A percentile compares a stretch with the other conserved stretches of the same genome.
phyloP scores from a whole-genome alignment of 64 coral and sea anemone genomes.

The Orbicella faveolata region DNA sequence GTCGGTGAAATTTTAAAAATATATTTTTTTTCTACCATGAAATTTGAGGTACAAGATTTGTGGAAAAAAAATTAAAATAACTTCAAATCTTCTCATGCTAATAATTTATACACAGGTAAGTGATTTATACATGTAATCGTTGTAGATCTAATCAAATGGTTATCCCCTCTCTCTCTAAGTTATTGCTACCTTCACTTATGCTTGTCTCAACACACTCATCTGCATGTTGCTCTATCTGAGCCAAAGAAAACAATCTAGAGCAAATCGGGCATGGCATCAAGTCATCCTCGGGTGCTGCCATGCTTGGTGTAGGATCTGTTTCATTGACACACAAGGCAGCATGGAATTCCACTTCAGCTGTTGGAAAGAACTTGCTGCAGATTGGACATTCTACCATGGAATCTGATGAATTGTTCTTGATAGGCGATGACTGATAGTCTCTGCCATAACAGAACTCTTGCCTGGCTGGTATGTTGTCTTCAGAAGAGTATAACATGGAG shows the following conservation, averaged over 20 bases:
- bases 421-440: neutral
- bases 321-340: conserved; percentile 64
- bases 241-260: conserved; percentile 39
- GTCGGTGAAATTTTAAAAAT: no score
- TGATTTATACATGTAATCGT: no score
- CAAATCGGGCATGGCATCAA: conserved; percentile 76
- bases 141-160: conserved; percentile 7
- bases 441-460: neutral
- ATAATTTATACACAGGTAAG: no score
- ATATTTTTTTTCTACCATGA: no score
- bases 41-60: no score
- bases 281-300: neutral
- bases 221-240: conserved; percentile 64
- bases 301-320: neutral
- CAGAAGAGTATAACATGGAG: conserved; percentile 12
- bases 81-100: no score
- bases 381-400: conserved; percentile 72
- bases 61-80: no score
- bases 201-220: conserved; percentile 54
- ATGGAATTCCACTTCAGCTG: conserved; percentile 46
- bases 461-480: neutral
- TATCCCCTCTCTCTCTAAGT: conserved; percentile 2
- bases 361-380: conserved; percentile 50
- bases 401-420: neutral
- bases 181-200: neutral